A percentile compares a stretch with the other conserved stretches of the same genome.
Evolutionary conservation across 2,113 vertebrate species (phyloP).

Genomic region (Pao palembangensis): DNA sequence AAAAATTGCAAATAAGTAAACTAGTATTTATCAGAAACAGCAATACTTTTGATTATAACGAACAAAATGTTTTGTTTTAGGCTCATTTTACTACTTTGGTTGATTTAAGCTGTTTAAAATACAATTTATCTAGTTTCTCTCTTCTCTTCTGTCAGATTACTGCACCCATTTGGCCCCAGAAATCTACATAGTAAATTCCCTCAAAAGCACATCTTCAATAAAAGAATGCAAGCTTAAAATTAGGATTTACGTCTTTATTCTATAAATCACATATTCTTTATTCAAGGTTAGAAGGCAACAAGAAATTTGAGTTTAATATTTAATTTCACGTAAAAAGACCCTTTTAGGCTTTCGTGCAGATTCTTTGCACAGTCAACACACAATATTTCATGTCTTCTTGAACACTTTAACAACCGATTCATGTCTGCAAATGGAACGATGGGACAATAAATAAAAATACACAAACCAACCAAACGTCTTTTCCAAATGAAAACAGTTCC

Average conservation of each 20-base stretch:
- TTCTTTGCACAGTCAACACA: constrained; percentile 1
- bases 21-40: too few species aligned
- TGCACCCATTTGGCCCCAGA: too few species aligned
- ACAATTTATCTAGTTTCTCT: too few species aligned
- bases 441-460: constrained; percentile 25
- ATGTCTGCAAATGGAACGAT: constrained; percentile 5
- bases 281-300: constrained; percentile 4
- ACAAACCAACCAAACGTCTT: constrained; percentile 1
- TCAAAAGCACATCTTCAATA: too few species aligned
- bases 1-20: too few species aligned
- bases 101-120: too few species aligned
- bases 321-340: constrained; percentile 12
- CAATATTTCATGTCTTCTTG: constrained; percentile 7
- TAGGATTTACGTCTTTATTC: not conserved
- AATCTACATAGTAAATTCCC: too few species aligned
- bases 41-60: too few species aligned
- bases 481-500: not conserved
- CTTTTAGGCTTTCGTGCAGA: constrained; percentile 1
- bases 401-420: constrained; percentile 2
- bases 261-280: not conserved
- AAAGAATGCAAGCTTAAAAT: too few species aligned
- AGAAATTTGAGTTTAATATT: not conserved
- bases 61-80: too few species aligned
- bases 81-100: too few species aligned
- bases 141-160: too few species aligned